Evolutionary conservation across 2,888 invertebrate genomes (phyloP), one percentile per base, ranked within the genome.

Genomic region (Timandra comae): DNA sequence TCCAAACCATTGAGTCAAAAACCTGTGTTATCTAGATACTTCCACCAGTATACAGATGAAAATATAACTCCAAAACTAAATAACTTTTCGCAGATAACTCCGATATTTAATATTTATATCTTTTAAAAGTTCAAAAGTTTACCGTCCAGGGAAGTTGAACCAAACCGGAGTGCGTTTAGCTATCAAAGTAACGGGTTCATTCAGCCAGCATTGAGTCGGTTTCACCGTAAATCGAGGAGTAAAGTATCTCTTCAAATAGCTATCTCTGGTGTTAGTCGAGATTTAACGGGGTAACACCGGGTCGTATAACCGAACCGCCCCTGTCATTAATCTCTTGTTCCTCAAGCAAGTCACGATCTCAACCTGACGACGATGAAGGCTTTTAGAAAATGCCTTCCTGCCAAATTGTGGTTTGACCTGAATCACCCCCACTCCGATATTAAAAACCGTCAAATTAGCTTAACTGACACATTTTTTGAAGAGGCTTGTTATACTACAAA

Each of bases 281-380:
- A 40, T 41, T 48, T 38, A 49, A 52, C 62, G 60, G 68, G 68
- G 63, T 70, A 48, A 70, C 48, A 30, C 45, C 35, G 48, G 49
- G 51, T 50, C 56, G 44, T 24, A 22, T 22, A 45, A 56, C 55
- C 56, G 59, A 49, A 49, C 69, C 70, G 55, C 72, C 77, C 77
- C 68, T 62, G 67, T 77, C 75, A 81, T 82, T 80, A 82, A 81
- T 81, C 79, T 80, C 76, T 69, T 73, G 64, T 63, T 64, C 71
- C 66, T 61, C 63, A 49, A 68, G 66, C 67, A 70, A 77, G 72
- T 70, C 75, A 73, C 76, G 43, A 40, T 46, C 41, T 45, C 40
- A 35, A 43, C 31, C 35, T 38, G 35, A 41, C 41, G 30, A 27
- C 40, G 24, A 24, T 24, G 8, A 8, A 22, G 10, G 24, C 9